Evolutionary conservation across 2,113 vertebrate species (phyloP), one percentile per base, ranked within the genome.

Genomic region (Ctenomys sociabilis): DNA sequence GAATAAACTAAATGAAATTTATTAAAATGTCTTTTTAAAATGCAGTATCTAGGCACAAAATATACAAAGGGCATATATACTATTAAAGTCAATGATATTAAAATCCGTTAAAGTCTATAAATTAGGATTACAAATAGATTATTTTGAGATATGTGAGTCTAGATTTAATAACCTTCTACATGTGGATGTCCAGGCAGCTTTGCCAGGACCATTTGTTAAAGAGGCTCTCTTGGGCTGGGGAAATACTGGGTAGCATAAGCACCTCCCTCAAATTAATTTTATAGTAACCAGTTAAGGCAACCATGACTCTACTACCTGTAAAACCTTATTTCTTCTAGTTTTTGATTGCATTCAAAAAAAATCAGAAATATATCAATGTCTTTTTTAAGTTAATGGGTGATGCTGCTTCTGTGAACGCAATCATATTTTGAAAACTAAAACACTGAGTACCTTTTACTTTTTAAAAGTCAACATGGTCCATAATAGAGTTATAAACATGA

Each of bases 281-380:
- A 85, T 35, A 88, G 81, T 7, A 88, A 49, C 22, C 77, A 72
- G 16, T 91, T 93, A 72, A 63, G 91, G 17, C 13, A 40, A 95
- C 43, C 3, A 57, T 32, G 52, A 54, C 30, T 70, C 24, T 28
- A 28, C 89, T 8, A 86, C 82, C 80, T 43, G 7, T 64, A 81
- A 64, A 94, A 49, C 5, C 52, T 54, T 68, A 13, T 84, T 90
- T 68, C 35, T 87, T 90, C 2, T 4, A 92, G 43, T 86, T 91
- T 24, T 21, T 66, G 17, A 35, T 80, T 61, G 9, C 40, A 21
- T 37, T 88, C 40, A 75, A 19, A 82, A 70, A 43, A 6, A 88
- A 7, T n/a, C 64, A 19, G 4, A 70, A 5, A 8, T 81, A 21
- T 52, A n/a, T 10, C 57, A 90, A 77, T 59, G 26, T 22, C 6